phyloP scores from a whole-genome alignment of 2,888 invertebrate species.

The Pyrgus malvae region DNA sequence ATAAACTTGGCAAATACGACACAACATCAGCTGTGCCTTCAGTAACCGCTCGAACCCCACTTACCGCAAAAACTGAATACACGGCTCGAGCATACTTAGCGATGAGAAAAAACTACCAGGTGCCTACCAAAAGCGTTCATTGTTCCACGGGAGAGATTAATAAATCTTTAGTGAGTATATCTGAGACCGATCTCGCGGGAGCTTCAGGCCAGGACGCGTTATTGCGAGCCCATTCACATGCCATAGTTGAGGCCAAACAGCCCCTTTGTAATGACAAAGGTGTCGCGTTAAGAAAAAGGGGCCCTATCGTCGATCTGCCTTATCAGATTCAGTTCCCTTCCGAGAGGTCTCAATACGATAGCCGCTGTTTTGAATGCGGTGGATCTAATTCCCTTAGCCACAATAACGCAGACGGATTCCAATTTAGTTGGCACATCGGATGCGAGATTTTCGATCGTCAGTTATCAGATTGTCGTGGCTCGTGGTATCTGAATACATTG shows the following conservation, averaged over 20 bases:
- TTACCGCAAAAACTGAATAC: conserved; percentile 70
- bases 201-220: conserved; percentile 73
- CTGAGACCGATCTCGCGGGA: conserved; percentile 77
- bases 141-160: conserved; percentile 80
- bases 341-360: conserved; percentile 77
- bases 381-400: conserved; percentile 76
- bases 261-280: conserved; percentile 80
- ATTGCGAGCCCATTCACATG: conserved; percentile 81
- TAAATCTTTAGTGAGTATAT: conserved; percentile 79
- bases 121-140: conserved; percentile 75
- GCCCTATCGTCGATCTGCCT: conserved; percentile 78
- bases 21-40: conserved; percentile 42
- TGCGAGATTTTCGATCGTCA: conserved; percentile 27
- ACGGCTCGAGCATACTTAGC: conserved; percentile 59
- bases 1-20: conserved; percentile 2
- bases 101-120: conserved; percentile 76
- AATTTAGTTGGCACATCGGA: conserved; percentile 62
- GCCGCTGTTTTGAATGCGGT: conserved; percentile 72
- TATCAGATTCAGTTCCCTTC: conserved; percentile 81
- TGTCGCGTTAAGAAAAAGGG: conserved; percentile 80
- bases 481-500: conserved; percentile 45
- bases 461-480: conserved; percentile 26
- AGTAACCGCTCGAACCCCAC: conserved; percentile 50
- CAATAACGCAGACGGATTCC: conserved; percentile 71
- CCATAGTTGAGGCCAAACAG: conserved; percentile 78